A percentile compares a stretch with the other conserved stretches of the same genome.
Conservation (phyloP, 2,113 vertebrate species). For the Gorsachius goisagi region DNA sequence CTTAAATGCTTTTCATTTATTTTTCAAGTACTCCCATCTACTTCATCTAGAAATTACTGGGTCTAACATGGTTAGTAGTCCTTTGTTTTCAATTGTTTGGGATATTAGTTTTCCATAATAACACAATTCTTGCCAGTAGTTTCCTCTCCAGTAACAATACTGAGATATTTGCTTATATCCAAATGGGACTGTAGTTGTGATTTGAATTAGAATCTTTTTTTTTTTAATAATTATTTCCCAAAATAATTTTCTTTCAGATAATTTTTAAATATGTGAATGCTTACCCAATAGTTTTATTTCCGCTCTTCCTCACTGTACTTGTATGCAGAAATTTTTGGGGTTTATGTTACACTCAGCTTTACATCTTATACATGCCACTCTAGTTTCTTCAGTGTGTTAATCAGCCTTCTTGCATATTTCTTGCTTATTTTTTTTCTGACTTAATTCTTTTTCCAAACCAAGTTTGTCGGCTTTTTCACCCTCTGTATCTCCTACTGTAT, state of each 20-base stretch:
- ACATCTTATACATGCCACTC: accelerated
- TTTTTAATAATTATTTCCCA: neutral
- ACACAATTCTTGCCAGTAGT: neutral
- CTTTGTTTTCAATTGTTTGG: neutral
- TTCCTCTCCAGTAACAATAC: neutral
- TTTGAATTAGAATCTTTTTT: neutral
- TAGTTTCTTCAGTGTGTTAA: neutral
- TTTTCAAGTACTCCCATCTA: neutral
- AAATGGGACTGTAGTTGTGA: neutral
- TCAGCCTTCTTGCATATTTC: neutral
- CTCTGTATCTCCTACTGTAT: neutral
- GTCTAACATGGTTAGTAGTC: neutral
- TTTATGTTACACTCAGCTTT: neutral
- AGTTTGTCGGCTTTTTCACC: neutral
- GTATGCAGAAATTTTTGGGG: accelerated
- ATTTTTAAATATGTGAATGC: neutral
- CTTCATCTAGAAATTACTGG: neutral
- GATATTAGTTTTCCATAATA: neutral
- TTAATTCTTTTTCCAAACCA: neutral
- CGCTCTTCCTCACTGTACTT: neutral
- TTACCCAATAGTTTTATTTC: neutral
- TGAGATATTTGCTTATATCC: neutral
- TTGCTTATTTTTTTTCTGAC: neutral
- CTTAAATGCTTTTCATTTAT: neutral
- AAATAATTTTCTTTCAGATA: neutral